Base-by-base conservation (phyloP, 1,140 invertebrate species). In the Nomia melanderi region DNA sequence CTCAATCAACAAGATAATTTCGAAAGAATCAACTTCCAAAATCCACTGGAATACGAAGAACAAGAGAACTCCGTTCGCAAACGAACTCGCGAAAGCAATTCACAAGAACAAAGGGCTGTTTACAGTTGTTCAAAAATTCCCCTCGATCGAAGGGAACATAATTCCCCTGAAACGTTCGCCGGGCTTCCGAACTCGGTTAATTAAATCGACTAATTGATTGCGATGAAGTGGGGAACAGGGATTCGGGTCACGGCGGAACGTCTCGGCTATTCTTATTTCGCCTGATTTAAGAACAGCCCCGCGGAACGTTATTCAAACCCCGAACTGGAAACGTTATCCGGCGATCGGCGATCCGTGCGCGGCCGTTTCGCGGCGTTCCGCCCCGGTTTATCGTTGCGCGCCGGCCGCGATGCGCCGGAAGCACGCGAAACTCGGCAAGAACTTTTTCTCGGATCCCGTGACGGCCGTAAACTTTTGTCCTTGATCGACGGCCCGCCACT, bases 391-490 rank as follows among this genome's bases (percentile, higher is more conserved):
- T 50, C 39, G 60, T 8, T 33, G 60, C 41, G 53, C 25, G 63
- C 14, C 54, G 41, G 39, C 54, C 56, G 54, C 74, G 81, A 82
- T 82, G 81, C 81, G 57, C 60, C 67, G 1, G 50, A 23, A 44
- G 47, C 81, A 82, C 81, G 81, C 79, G 67, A 82, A 78, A 78
- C 72, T 56, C 36, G 60, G 25, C 17, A 47, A 50, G 33, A 82
- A 78, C 44, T 82, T 78, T 71, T 83, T 75, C 74, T 17, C 56
- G 31, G 36, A 44, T 1, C 14, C 44, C 25, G 47, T 36, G 20
- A 31, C 9, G 29, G 17, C 31, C 64, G 33, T 27, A 33, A 50
- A 50, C 7, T 66, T 64, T 66, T 41, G 39, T 20, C 9, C 29
- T 50, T 33, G 41, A 65, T 65, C 63, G 63, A 65, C 33, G 36